A percentile compares a stretch with the other conserved stretches of the same genome.
Conservation (phyloP, 2,888 invertebrate genomes). For the Trissoscelio sp. region DNA sequence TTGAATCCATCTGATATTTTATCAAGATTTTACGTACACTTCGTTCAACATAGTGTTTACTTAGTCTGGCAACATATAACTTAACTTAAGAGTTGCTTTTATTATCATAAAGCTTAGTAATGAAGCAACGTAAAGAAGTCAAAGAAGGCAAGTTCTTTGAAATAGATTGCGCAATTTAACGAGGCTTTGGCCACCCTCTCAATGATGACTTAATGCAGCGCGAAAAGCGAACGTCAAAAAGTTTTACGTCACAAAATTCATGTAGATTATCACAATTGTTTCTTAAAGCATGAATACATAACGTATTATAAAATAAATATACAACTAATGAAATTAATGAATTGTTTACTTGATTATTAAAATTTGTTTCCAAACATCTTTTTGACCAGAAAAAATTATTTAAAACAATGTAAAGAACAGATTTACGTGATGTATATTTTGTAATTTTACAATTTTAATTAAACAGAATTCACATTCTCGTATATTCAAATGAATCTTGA, state of each 20-base stretch:
- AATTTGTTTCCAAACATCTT: too few relatives aligned
- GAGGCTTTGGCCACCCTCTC: slow-evolving; percentile 17
- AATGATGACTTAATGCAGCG: slow-evolving; percentile 32
- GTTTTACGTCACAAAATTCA: neutral
- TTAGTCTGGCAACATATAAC: slow-evolving; percentile 12
- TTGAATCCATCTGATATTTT: neutral
- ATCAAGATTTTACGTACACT: slow-evolving; percentile 8
- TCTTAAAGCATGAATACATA: too few relatives aligned
- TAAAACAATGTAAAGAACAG: too few relatives aligned
- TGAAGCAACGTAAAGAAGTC: slow-evolving; percentile 41
- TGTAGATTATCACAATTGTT: neutral
- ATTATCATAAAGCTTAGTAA: slow-evolving; percentile 47
- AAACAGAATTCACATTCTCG: neutral
- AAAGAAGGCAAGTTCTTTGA: slow-evolving; percentile 36
- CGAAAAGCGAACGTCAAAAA: slow-evolving; percentile 4
- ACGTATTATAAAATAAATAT: neutral
- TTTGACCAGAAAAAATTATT: too few relatives aligned
- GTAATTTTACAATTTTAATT: too few relatives aligned
- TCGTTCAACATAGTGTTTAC: slow-evolving; percentile 33
- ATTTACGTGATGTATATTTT: too few relatives aligned
- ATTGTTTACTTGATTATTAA: too few relatives aligned
- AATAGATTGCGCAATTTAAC: slow-evolving; percentile 39
- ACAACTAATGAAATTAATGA: too few relatives aligned
- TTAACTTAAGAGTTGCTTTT: slow-evolving; percentile 30
- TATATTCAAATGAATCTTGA: slow-evolving; percentile 17